Evolutionary conservation across 2,113 vertebrate species (phyloP).

Genomic region (Sturnus vulgaris): DNA sequence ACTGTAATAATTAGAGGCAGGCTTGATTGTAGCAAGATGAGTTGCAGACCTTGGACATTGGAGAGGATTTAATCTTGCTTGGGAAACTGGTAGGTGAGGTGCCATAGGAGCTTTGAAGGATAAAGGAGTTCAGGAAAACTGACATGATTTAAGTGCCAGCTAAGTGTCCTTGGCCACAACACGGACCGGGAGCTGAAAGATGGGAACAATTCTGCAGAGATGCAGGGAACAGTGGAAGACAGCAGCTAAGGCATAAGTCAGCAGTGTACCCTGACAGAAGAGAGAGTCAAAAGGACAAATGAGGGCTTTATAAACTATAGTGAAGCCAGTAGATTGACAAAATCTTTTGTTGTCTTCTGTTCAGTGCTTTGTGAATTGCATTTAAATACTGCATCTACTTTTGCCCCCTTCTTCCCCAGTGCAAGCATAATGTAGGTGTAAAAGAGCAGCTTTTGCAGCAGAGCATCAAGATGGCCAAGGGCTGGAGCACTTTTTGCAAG

Average conservation of each 20-base stretch:
- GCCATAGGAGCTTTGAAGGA: not conserved
- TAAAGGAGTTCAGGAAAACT: not conserved
- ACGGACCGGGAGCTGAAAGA: not conserved
- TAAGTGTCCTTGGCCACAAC: not conserved
- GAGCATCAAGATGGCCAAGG: not conserved
- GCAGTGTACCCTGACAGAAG: not conserved
- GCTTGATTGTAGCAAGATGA: not conserved
- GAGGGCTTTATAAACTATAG: not conserved
- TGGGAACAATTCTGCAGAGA: not conserved
- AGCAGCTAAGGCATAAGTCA: not conserved
- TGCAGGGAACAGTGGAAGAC: not conserved
- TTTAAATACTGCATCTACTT: not conserved
- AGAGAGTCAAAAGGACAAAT: not conserved
- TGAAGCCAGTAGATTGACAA: not conserved
- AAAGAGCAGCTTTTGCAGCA: not conserved
- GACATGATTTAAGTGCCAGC: not conserved
- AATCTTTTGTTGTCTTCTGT: not conserved
- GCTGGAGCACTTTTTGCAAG: not conserved
- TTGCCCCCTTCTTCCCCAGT: rapidly evolving
- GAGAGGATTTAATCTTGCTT: not conserved
- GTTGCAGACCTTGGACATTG: not conserved
- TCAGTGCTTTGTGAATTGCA: not conserved
- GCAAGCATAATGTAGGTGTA: not conserved
- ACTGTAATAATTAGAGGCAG: not conserved
- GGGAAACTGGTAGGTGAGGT: not conserved